phyloP scores from a whole-genome alignment of 2,113 vertebrate genomes.

The Lates calcarifer region DNA sequence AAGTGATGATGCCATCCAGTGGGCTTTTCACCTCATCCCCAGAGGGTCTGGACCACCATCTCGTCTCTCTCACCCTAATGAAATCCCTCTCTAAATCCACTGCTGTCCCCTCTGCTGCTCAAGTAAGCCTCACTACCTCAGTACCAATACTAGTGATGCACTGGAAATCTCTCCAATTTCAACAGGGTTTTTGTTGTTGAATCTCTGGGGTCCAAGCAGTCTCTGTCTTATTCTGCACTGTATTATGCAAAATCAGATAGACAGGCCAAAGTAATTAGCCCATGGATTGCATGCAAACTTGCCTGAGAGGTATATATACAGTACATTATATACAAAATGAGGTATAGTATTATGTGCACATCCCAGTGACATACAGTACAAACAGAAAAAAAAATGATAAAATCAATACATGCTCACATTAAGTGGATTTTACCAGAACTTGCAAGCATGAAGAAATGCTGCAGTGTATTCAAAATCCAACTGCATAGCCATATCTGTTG shows the following conservation, averaged over 20 bases:
- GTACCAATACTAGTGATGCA: slow-evolving; percentile 32
- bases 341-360: slow-evolving; percentile 1
- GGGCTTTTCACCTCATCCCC: slow-evolving; percentile 47
- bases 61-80: slow-evolving; percentile 55
- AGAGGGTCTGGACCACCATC: slow-evolving; percentile 58
- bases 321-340: not conserved
- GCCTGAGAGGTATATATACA: slow-evolving; percentile 24
- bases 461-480: slow-evolving; percentile 16
- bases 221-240: slow-evolving; percentile 24
- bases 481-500: slow-evolving; percentile 46
- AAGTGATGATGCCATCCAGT: slow-evolving; percentile 57
- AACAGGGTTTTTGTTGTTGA: slow-evolving; percentile 35
- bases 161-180: slow-evolving; percentile 48
- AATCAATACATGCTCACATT: slow-evolving; percentile 17
- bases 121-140: slow-evolving; percentile 33
- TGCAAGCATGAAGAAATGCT: not conserved
- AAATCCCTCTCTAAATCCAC: slow-evolving; percentile 61
- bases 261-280: slow-evolving; percentile 64
- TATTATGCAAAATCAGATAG: slow-evolving; percentile 42
- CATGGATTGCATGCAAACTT: slow-evolving; percentile 55
- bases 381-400: not conserved
- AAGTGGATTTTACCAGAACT: slow-evolving; percentile 12
- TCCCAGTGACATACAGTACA: not conserved
- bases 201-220: slow-evolving; percentile 33
- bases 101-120: slow-evolving; percentile 48